Conservation (phyloP, 2,797 vertebrate species). For the Chiroxiphia lanceolata region DNA sequence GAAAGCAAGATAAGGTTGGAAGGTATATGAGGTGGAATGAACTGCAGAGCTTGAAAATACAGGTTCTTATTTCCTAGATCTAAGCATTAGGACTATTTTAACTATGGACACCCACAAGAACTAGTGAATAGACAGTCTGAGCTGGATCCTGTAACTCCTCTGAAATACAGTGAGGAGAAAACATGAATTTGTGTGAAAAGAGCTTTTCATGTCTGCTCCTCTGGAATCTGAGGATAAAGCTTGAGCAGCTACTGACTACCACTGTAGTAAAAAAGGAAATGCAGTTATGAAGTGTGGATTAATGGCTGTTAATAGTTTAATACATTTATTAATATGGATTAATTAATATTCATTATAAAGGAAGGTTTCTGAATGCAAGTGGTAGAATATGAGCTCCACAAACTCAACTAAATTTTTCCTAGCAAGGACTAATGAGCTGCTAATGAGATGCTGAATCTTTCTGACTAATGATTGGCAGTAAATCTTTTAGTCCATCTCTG, state of each 20-base stretch:
- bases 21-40: background rate
- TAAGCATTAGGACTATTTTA: background rate
- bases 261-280: background rate
- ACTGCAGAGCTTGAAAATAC: background rate
- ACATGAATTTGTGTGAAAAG: background rate
- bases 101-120: background rate
- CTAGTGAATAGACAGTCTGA: background rate
- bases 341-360: background rate
- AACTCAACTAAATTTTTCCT: background rate
- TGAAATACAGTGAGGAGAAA: background rate
- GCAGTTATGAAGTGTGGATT: background rate
- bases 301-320: background rate
- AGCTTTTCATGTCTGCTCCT: background rate
- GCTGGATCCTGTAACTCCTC: background rate
- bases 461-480: background rate
- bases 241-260: background rate
- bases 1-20: background rate
- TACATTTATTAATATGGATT: background rate
- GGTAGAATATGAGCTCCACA: background rate
- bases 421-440: background rate
- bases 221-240: background rate
- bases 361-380: background rate
- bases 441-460: background rate
- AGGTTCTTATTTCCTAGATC: background rate
- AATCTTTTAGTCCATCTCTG: background rate